phyloP scores from a whole-genome alignment of 2,797 vertebrate species.

The Arctocebus calabarensis region DNA sequence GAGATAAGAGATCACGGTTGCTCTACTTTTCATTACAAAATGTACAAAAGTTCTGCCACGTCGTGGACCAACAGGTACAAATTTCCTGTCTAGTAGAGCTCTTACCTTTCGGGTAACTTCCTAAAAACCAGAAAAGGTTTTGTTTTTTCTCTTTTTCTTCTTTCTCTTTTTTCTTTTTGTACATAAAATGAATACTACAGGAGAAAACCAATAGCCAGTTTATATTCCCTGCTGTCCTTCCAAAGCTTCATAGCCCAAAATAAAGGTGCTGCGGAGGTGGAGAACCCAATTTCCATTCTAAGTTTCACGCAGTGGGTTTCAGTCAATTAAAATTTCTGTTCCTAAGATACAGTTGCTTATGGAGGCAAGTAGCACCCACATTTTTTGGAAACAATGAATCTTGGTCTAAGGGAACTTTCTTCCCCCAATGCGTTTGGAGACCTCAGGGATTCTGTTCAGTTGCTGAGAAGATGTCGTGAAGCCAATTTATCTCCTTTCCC shows the following conservation, averaged over 20 bases:
- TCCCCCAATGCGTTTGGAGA: neutral
- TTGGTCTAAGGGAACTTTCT: conserved; percentile 26
- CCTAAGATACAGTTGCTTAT: conserved; percentile 83
- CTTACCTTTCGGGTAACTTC: neutral
- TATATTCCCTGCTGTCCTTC: conserved; percentile 76
- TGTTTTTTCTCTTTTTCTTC: neutral
- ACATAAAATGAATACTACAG: conserved; percentile 59
- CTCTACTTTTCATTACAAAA: conserved; percentile 29
- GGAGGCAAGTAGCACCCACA: conserved; percentile 73
- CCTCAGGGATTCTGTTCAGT: neutral
- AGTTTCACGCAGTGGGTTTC: conserved; percentile 73
- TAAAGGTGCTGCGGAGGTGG: conserved; percentile 82
- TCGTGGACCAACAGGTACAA: neutral
- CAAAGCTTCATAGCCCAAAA: conserved; percentile 75
- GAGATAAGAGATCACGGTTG: neutral
- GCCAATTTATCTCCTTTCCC: neutral
- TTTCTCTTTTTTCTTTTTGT: neutral
- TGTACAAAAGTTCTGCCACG: neutral
- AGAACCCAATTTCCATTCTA: conserved; percentile 82
- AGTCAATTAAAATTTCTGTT: conserved; percentile 82
- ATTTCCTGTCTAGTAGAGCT: neutral
- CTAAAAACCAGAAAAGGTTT: neutral
- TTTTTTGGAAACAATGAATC: conserved; percentile 64
- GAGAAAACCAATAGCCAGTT: conserved; percentile 55
- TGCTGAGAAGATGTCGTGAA: neutral